These are phyloP conservation scores for Procavia capensis DNA, from an alignment of 2,113 vertebrate species.

Conservation along the genomic window DNA sequence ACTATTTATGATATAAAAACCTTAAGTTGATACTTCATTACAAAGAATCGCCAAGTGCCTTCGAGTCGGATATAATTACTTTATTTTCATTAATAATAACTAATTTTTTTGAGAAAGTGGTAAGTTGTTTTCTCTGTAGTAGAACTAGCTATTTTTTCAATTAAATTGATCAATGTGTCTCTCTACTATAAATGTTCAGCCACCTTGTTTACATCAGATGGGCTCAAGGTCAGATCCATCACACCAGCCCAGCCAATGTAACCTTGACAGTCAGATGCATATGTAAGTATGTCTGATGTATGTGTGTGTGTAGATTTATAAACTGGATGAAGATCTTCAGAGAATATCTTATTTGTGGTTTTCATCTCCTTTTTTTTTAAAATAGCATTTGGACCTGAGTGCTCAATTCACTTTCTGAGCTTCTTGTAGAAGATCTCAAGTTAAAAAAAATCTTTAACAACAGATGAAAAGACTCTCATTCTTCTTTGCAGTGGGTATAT, in stretches of 20 bases:
- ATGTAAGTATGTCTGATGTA: neutral
- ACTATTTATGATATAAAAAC: neutral
- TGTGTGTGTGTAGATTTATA: neutral
- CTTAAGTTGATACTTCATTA: neutral
- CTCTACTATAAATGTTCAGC: neutral
- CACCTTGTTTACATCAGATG: neutral
- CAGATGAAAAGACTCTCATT: neutral
- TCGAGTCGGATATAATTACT: neutral
- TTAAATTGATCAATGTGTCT: neutral
- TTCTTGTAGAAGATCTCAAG: neutral
- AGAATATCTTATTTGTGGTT: neutral
- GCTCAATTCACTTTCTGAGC: neutral
- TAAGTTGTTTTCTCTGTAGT: neutral
- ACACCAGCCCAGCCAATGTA: no score
- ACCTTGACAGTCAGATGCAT: neutral
- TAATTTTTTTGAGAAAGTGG: neutral
- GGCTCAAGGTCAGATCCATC: neutral
- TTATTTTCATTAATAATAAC: neutral
- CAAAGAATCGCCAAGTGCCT: no score
- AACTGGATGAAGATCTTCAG: neutral
- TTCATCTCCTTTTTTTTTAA: neutral
- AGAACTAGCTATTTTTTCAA: neutral
- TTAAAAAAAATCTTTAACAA: slow-evolving; percentile 10
- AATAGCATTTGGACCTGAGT: neutral
- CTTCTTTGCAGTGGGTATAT: neutral